Conservation (phyloP, 2,797 vertebrate species). For the Arnoldichthys spilopterus region DNA sequence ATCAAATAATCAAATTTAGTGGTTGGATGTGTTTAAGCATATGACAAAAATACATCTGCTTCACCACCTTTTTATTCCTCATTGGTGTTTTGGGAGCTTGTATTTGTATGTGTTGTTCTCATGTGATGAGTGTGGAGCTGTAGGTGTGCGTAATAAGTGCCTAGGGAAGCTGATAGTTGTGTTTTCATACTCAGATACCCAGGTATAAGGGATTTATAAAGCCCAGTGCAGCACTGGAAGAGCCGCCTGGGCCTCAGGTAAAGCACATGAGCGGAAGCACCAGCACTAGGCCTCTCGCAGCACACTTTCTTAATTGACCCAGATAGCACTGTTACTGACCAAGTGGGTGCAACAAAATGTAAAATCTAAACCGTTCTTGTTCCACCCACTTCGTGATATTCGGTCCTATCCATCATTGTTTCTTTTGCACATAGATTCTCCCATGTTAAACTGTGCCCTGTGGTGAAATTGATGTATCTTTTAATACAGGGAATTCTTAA, state of each 20-base stretch:
- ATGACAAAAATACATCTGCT: background rate
- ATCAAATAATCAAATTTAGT: too few species aligned
- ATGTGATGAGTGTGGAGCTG: background rate
- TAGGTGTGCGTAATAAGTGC: slow-evolving; percentile 15
- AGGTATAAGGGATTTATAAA: slow-evolving; percentile 80
- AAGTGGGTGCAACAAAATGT: background rate
- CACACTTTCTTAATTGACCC: slow-evolving; percentile 37
- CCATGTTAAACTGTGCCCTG: slow-evolving; percentile 6
- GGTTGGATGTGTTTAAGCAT: too few species aligned
- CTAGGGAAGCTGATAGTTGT: slow-evolving; percentile 60
- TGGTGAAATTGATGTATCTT: slow-evolving; percentile 39
- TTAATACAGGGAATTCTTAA: slow-evolving; percentile 15
- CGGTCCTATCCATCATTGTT: background rate
- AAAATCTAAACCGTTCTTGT: background rate
- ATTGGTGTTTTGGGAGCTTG: background rate
- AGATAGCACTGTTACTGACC: background rate
- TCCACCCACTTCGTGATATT: background rate
- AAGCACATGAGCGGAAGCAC: slow-evolving; percentile 41
- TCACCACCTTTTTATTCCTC: background rate
- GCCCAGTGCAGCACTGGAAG: slow-evolving; percentile 69
- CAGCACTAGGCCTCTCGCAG: slow-evolving; percentile 24
- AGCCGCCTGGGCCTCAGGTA: slow-evolving; percentile 69
- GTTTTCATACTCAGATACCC: slow-evolving; percentile 82
- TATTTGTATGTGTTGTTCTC: background rate
- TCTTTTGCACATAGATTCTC: background rate